Percentiles rank a stretch among this genome's conserved stretches.
These are phyloP conservation scores for Andrena flavipes DNA, from an alignment of 2,888 invertebrate species.

Conservation along the genomic window DNA sequence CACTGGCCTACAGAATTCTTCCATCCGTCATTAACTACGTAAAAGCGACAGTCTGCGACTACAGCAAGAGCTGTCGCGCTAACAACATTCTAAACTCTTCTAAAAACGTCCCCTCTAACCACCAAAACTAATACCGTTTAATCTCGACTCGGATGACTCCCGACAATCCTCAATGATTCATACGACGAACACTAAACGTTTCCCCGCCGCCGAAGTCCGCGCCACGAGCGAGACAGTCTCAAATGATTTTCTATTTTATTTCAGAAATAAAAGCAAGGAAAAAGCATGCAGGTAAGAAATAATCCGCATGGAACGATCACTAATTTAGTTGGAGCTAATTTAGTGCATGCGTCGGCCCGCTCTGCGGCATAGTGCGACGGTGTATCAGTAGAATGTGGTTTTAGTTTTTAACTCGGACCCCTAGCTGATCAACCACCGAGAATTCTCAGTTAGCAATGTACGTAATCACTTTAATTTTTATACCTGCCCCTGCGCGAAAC, in stretches of 20 bases:
- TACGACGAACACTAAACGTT: neutral
- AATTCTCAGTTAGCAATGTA: neutral
- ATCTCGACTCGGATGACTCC: neutral
- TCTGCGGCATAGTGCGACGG: constrained; percentile 21
- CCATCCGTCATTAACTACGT: constrained; percentile 21
- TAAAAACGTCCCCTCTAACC: constrained; percentile 14
- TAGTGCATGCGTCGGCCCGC: constrained; percentile 44
- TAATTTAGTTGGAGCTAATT: constrained; percentile 54
- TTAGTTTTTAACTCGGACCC: neutral
- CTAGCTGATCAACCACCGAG: constrained; percentile 4
- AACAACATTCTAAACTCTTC: neutral
- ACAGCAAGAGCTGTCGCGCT: constrained; percentile 17
- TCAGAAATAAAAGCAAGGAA: constrained; percentile 91
- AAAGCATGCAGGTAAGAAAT: constrained; percentile 89
- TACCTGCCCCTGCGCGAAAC: neutral
- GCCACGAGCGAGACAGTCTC: constrained; percentile 54
- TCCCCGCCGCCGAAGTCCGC: constrained; percentile 23
- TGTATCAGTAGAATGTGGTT: constrained; percentile 38
- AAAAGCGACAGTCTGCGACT: constrained; percentile 4
- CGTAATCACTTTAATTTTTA: neutral
- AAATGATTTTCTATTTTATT: constrained; percentile 83
- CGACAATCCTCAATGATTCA: constrained; percentile 2
- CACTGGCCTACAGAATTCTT: neutral
- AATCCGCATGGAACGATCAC: constrained; percentile 57
- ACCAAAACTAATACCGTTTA: constrained; percentile 36